phyloP scores from a whole-genome alignment of 2,888 invertebrate genomes.

The Malachius bipustulatus region DNA sequence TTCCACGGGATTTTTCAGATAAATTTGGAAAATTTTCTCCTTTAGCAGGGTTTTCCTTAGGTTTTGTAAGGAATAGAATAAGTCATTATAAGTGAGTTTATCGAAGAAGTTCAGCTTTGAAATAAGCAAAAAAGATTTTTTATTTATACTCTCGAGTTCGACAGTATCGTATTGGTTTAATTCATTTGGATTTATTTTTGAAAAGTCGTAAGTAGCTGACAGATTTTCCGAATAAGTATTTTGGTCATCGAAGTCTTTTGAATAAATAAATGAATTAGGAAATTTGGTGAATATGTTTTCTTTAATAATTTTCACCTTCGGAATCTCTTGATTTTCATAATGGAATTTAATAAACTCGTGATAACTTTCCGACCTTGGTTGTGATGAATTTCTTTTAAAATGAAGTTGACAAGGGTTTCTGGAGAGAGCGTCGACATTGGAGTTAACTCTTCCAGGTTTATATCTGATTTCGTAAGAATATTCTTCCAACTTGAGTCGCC shows the following conservation, averaged over 20 bases:
- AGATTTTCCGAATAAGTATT: not conserved
- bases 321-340: not conserved
- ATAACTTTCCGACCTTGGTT: constrained; percentile 8
- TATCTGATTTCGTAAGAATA: constrained; percentile 27
- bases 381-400: too few relatives aligned
- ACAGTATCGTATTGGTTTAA: not conserved
- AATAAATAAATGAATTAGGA: too few relatives aligned
- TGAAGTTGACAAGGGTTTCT: constrained; percentile 11
- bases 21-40: not conserved
- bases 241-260: not conserved
- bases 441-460: constrained; percentile 23
- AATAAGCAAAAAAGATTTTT: too few relatives aligned
- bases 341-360: not conserved
- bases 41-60: not conserved
- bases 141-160: too few relatives aligned
- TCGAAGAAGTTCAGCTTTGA: not conserved
- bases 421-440: constrained; percentile 24
- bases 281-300: not conserved
- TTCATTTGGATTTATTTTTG: not conserved
- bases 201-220: not conserved
- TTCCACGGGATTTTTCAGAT: not conserved
- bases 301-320: not conserved
- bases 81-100: not conserved
- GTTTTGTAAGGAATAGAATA: not conserved
- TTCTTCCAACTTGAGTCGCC: constrained; percentile 26